Percentiles rank a stretch among this genome's conserved stretches.
Evolutionary conservation across 2,113 vertebrate species (phyloP).

Genomic region (Raja brachyura): DNA sequence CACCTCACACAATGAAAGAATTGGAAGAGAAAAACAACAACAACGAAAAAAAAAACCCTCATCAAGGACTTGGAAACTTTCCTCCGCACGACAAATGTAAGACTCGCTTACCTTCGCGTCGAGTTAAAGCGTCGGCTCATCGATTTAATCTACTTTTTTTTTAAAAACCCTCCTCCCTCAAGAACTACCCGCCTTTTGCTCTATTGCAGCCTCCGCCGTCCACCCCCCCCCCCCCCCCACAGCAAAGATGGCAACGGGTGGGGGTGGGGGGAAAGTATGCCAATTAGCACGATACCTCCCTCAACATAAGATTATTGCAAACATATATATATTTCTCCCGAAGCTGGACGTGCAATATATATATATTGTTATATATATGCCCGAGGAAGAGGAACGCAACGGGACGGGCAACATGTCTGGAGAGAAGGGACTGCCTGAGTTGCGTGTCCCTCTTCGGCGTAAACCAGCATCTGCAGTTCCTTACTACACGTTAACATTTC

Average conservation of each 20-base stretch:
- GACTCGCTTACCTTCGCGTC: not conserved
- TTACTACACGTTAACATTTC: not conserved
- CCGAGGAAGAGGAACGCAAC: no score
- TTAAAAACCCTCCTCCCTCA: not conserved
- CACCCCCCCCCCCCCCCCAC: not conserved
- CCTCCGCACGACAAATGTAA: not conserved
- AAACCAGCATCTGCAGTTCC: no score
- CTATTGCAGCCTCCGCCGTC: not conserved
- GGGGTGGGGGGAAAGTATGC: not conserved
- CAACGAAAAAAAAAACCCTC: not conserved
- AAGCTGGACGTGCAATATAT: no score
- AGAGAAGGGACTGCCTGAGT: no score
- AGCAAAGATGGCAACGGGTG: not conserved
- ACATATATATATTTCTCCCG: no score
- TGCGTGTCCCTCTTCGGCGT: no score
- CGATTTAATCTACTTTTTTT: no score
- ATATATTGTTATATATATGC: no score
- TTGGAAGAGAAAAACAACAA: no score
- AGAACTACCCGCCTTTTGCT: no score
- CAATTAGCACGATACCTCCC: not conserved
- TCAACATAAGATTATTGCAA: not conserved
- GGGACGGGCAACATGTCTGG: no score
- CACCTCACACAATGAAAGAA: no score
- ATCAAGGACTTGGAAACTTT: not conserved
- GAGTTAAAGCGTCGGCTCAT: not conserved